Conservation (phyloP, 2,888 invertebrate species). For the Hydrotaea diabolus region DNA sequence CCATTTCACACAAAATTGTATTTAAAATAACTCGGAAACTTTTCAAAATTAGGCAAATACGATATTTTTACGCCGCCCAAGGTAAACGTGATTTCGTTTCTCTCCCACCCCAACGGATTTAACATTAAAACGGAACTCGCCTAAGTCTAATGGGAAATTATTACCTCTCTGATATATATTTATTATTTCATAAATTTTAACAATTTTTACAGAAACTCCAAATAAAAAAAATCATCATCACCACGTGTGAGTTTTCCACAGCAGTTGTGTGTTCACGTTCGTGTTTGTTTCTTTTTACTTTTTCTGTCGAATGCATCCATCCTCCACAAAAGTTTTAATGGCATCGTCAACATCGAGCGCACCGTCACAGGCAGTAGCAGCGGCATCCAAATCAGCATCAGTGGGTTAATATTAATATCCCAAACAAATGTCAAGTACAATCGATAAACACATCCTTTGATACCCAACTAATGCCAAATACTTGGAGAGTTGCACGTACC, state of each 20-base stretch:
- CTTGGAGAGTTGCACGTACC: constrained; percentile 77
- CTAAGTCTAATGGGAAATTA: constrained; percentile 20
- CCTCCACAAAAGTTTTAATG: neutral
- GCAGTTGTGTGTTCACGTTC: neutral
- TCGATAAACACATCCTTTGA: constrained; percentile 74
- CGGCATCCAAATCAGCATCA: constrained; percentile 29
- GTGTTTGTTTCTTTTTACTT: neutral
- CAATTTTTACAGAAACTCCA: neutral
- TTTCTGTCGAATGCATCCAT: neutral
- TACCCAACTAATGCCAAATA: constrained; percentile 75
- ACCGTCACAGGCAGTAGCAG: neutral
- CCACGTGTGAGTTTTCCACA: constrained; percentile 25
- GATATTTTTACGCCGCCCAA: no score
- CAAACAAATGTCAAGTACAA: constrained; percentile 72
- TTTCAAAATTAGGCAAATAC: no score
- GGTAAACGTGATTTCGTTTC: neutral
- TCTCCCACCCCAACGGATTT: neutral
- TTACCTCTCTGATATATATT: neutral
- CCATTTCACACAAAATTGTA: no score
- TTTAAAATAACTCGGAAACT: no score
- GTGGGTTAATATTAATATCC: constrained; percentile 58
- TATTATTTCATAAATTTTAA: constrained; percentile 21
- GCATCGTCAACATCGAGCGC: constrained; percentile 11
- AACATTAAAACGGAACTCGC: neutral
- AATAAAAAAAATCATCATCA: neutral